phyloP scores from a whole-genome alignment of 2,888 invertebrate species.

The Coecobrya sp. region DNA sequence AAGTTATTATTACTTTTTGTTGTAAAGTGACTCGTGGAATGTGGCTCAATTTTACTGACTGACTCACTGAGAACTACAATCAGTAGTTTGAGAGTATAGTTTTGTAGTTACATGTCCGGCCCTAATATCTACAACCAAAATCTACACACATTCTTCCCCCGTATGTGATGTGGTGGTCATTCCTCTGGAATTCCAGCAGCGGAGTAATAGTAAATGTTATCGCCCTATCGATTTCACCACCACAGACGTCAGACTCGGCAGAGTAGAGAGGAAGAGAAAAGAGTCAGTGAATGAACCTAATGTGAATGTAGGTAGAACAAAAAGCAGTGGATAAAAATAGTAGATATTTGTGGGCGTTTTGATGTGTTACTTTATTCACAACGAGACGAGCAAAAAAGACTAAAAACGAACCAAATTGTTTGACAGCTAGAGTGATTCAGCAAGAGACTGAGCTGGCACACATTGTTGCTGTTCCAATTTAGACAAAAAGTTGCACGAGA shows the following conservation, averaged over 20 bases:
- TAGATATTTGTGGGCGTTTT: constrained; percentile 54
- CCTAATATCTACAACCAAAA: constrained; percentile 34
- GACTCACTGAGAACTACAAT: constrained; percentile 29
- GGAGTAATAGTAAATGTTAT: constrained; percentile 18
- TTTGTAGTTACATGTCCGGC: constrained; percentile 40
- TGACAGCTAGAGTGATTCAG: not conserved
- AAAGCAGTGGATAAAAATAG: constrained; percentile 12
- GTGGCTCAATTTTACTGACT: constrained; percentile 44
- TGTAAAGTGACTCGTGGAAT: constrained; percentile 43
- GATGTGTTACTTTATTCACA: constrained; percentile 38
- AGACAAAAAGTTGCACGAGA: not conserved
- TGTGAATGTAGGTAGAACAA: not conserved
- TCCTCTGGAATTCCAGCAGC: constrained; percentile 50
- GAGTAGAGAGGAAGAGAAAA: not conserved
- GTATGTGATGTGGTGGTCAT: constrained; percentile 38
- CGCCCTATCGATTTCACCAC: constrained; percentile 61
- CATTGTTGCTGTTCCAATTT: not conserved
- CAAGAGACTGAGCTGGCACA: not conserved
- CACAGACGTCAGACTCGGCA: constrained; percentile 48
- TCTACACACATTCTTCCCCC: constrained; percentile 32
- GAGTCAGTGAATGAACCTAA: not conserved
- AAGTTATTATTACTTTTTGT: constrained; percentile 26
- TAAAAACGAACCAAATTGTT: not conserved
- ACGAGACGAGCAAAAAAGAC: not conserved
- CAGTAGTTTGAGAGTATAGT: constrained; percentile 19